These are phyloP conservation scores for Pseudobourletiella spinata DNA, from an alignment of 1,140 invertebrate genomes.

Conservation along the genomic window DNA sequence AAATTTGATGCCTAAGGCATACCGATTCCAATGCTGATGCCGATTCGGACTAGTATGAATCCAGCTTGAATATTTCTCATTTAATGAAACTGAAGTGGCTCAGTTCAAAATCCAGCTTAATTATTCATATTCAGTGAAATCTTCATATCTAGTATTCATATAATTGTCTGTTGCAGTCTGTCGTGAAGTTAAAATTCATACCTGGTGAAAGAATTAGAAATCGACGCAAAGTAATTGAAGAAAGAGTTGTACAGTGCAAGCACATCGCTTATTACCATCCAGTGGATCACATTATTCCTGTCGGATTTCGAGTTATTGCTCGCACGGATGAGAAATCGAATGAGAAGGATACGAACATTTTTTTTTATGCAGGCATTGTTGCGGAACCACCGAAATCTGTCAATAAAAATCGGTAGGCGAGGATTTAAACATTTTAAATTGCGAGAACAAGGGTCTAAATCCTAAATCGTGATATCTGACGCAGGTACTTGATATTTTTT, in stretches of 20 bases:
- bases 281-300: slow-evolving; percentile 51
- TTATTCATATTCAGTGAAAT: too few species aligned
- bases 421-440: neutral
- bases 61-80: too few species aligned
- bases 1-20: too few species aligned
- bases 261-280: slow-evolving; percentile 57
- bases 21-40: too few species aligned
- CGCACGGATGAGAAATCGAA: slow-evolving; percentile 45
- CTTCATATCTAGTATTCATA: too few species aligned
- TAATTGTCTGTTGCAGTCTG: too few species aligned
- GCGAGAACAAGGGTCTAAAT: neutral
- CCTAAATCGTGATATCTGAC: neutral
- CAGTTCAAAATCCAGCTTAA: too few species aligned
- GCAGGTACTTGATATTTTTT: slow-evolving; percentile 82
- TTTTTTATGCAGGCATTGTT: slow-evolving; percentile 75
- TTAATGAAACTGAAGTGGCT: too few species aligned
- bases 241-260: slow-evolving; percentile 43
- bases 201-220: neutral
- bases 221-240: slow-evolving; percentile 14
- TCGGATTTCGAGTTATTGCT: slow-evolving; percentile 69
- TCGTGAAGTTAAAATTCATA: neutral
- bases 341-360: slow-evolving; percentile 63
- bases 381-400: slow-evolving; percentile 72
- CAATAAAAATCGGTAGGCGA: slow-evolving; percentile 54
- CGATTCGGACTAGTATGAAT: too few species aligned